Evolutionary conservation across 2,797 vertebrate genomes (phyloP), one percentile per base, ranked within the genome.

Genomic region (Esox lucius): DNA sequence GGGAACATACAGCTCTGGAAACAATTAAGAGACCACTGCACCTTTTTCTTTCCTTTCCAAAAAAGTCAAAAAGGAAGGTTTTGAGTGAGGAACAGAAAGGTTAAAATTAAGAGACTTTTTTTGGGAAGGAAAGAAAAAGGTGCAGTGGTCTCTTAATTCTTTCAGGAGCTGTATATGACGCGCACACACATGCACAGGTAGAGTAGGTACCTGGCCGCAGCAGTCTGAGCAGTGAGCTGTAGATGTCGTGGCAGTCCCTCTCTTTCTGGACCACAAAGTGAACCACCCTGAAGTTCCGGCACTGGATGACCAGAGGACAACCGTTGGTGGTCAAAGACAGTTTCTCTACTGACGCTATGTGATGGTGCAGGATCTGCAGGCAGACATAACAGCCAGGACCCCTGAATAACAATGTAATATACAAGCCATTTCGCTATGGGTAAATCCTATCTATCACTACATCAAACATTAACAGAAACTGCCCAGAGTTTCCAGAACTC

Each of bases 161-260:
- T n/a, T n/a, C n/a, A n/a, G n/a, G n/a, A n/a, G n/a, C n/a, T n/a
- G n/a, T n/a, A n/a, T n/a, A n/a, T 28, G 26, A 72, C 72, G 51
- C 5, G 15, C 72, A 74, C 56, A 48, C 35, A 46, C 62, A 51
- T n/a, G n/a, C n/a, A 26, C 71, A 59, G 31, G 22, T 7, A 24
- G 3, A 33, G 24, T 65, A 79, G 87, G 16, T 71, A 99, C 98
- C 97, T 88, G 97, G 95, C 70, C 92, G 94, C 51, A 96, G 95
- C 5, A 99, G 93, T 70, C 95, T 96, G 71, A 99, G 90, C 82
- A 99, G 88, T 2, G 98, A 99, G 91, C 98, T 99, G 92, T 98
- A 99, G 76, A 99, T 90, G 76, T 99, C 97, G 66, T 99, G 98
- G 85, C 98, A 99, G 83, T 99, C 97, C 79, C 97, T 92, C 82